A percentile compares a stretch with the other conserved stretches of the same genome.
Evolutionary conservation across 1,140 invertebrate species (phyloP).

Genomic region (Ceratoteleas bidentatus): DNA sequence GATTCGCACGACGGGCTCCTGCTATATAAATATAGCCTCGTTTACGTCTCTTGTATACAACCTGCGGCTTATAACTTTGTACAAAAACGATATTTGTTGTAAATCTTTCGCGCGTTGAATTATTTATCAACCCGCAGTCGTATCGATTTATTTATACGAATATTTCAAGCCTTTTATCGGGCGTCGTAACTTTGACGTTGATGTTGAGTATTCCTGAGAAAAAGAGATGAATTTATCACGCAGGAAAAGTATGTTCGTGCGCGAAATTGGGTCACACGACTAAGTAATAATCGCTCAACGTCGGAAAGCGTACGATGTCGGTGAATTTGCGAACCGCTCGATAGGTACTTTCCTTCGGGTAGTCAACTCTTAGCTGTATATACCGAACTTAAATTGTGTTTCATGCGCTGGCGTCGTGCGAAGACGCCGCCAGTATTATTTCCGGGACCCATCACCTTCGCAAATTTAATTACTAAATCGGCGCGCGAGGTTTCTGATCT

Average conservation of each 20-base stretch:
- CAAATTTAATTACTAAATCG: conserved; percentile 56
- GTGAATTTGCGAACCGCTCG: conserved; percentile 61
- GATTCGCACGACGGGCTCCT: no score
- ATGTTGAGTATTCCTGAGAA: conserved; percentile 48
- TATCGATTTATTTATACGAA: conserved; percentile 60
- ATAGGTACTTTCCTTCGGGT: conserved; percentile 59
- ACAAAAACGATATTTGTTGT: no score
- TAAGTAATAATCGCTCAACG: conserved; percentile 63
- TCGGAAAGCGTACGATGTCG: conserved; percentile 45
- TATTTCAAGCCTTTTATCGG: conserved; percentile 49
- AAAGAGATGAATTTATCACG: conserved; percentile 62
- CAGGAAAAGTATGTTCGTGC: conserved; percentile 51
- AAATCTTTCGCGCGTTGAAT: no score
- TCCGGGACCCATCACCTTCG: conserved; percentile 41
- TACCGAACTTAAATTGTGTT: conserved; percentile 64
- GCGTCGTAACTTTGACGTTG: conserved; percentile 51
- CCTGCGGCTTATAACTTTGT: no score
- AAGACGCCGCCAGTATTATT: conserved; percentile 53
- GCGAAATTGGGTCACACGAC: conserved; percentile 61
- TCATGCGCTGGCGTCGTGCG: conserved; percentile 31
- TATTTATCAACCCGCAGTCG: no score
- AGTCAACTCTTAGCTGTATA: conserved; percentile 60
- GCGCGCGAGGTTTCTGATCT: conserved; percentile 11
- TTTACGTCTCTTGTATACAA: no score
- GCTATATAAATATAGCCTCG: no score